Evolutionary conservation across 2,888 invertebrate species (phyloP).

Genomic region (Mimachlamys varia): DNA sequence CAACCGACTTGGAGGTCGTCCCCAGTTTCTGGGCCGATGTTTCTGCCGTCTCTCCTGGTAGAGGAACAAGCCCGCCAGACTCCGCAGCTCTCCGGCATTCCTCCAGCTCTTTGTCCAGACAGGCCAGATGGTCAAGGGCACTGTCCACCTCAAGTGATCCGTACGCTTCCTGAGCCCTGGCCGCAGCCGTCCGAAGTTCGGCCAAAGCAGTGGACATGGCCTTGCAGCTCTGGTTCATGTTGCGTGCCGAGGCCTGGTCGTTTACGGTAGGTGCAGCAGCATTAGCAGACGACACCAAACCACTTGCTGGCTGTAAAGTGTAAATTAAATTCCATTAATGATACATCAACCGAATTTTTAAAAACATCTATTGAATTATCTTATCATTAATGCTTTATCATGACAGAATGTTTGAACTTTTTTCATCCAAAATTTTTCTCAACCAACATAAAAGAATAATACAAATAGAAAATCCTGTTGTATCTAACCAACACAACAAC

Average conservation of each 20-base stretch:
- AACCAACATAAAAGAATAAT: too few relatives aligned
- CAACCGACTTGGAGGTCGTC: slow-evolving; percentile 88
- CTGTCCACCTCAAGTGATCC: slow-evolving; percentile 89
- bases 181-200: slow-evolving; percentile 85
- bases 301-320: slow-evolving; percentile 81
- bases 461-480: too few relatives aligned
- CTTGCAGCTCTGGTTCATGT: slow-evolving; percentile 88
- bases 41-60: slow-evolving; percentile 92
- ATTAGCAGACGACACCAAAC: slow-evolving; percentile 90
- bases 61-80: slow-evolving; percentile 88
- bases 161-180: slow-evolving; percentile 80
- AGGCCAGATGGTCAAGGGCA: slow-evolving; percentile 91
- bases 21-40: slow-evolving; percentile 85
- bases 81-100: slow-evolving; percentile 91
- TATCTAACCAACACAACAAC: too few relatives aligned
- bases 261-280: slow-evolving; percentile 92
- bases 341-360: too few relatives aligned
- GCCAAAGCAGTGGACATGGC: slow-evolving; percentile 84
- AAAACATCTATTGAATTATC: too few relatives aligned
- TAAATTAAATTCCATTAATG: too few relatives aligned
- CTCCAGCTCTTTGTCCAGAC: slow-evolving; percentile 91
- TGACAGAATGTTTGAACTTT: too few relatives aligned
- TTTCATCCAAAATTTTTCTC: too few relatives aligned
- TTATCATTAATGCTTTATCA: too few relatives aligned
- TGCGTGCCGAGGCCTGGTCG: slow-evolving; percentile 90